Evolutionary conservation across 2,113 vertebrate species (phyloP).

Genomic region (Pantherophis guttatus): DNA sequence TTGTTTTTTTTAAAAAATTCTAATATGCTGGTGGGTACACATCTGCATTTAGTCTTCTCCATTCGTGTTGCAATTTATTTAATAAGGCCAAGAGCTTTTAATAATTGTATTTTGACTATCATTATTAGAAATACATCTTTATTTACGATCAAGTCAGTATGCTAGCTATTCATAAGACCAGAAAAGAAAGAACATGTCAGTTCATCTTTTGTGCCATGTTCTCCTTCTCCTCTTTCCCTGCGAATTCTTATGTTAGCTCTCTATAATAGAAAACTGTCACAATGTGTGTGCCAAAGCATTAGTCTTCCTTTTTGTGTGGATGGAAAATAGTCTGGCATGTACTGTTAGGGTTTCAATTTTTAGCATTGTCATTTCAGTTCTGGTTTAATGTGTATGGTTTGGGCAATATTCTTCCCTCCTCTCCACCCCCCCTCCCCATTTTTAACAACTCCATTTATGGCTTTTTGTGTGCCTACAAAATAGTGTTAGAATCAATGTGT

Average conservation of each 20-base stretch:
- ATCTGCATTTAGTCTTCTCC: background rate
- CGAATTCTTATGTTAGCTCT: background rate
- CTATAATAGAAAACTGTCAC: background rate
- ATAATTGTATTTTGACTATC: background rate
- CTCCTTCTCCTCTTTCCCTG: background rate
- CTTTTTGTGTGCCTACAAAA: background rate
- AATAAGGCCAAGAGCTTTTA: background rate
- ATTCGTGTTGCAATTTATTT: constrained; percentile 2
- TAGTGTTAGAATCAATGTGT: background rate
- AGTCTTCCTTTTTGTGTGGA: background rate
- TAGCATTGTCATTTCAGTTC: background rate
- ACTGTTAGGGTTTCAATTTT: background rate
- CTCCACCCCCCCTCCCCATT: no score
- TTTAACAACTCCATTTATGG: background rate
- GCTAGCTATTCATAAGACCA: background rate
- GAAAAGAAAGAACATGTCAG: background rate
- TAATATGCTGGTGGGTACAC: constrained; percentile 26
- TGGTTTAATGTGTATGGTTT: background rate
- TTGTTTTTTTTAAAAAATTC: background rate
- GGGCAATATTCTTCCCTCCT: background rate
- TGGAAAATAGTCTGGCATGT: background rate
- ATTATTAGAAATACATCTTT: background rate
- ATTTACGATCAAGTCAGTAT: background rate
- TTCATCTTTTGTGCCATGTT: background rate
- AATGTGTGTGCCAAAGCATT: background rate